Percentiles rank a stretch among this genome's conserved stretches.
phyloP scores from a whole-genome alignment of 2,888 invertebrate genomes.

The Pasiphila rectangulata region DNA sequence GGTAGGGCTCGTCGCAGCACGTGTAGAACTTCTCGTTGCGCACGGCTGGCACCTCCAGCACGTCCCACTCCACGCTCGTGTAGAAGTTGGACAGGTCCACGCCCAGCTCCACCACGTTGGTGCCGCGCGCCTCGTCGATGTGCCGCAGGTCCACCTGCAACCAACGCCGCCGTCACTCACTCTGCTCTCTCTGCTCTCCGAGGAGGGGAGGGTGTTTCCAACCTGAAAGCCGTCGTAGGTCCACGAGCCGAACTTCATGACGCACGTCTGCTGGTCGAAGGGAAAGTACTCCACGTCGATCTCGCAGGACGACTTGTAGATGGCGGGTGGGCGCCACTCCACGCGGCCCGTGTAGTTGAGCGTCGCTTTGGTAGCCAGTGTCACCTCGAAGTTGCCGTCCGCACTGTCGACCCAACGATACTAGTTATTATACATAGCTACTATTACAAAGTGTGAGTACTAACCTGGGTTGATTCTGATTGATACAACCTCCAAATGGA shows the following conservation, averaged over 20 bases:
- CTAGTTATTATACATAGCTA: no score
- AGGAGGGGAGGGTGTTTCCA: constrained; percentile 39
- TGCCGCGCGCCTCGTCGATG: constrained; percentile 93
- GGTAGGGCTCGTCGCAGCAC: constrained; percentile 97
- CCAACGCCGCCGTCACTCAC: neutral
- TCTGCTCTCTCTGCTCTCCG: neutral
- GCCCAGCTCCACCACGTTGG: constrained; percentile 94
- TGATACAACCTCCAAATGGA: no score
- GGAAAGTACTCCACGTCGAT: constrained; percentile 96
- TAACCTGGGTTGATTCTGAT: no score
- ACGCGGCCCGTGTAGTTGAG: constrained; percentile 94
- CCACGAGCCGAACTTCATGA: constrained; percentile 96
- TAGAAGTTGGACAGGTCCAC: constrained; percentile 99
- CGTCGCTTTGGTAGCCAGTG: constrained; percentile 93
- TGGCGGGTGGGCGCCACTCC: constrained; percentile 97
- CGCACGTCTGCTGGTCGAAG: constrained; percentile 95
- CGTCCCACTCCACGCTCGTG: constrained; percentile 99
- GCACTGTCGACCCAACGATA: no score
- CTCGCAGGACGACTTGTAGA: constrained; percentile 96
- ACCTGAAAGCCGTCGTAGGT: constrained; percentile 97
- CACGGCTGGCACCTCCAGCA: constrained; percentile 96
- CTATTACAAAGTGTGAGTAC: no score
- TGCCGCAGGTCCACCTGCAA: constrained; percentile 92
- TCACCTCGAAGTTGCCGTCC: constrained; percentile 95
- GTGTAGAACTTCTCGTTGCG: constrained; percentile 94